These are phyloP conservation scores for Anniella stebbinsi DNA, from an alignment of 2,797 vertebrate genomes.

Conservation along the genomic window DNA sequence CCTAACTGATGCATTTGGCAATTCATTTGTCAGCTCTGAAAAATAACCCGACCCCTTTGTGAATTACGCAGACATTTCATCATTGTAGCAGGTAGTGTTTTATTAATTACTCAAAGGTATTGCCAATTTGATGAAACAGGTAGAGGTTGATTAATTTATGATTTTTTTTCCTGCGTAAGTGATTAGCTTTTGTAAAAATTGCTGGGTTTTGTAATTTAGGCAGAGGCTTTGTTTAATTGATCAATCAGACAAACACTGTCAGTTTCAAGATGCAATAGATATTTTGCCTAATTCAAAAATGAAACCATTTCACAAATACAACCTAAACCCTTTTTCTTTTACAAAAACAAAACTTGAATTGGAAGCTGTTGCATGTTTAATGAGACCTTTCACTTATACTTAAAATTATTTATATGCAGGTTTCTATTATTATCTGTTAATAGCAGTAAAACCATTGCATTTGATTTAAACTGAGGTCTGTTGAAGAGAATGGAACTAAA, in stretches of 20 bases:
- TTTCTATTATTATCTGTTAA: not conserved
- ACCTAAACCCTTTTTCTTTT: not conserved
- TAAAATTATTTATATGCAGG: not conserved
- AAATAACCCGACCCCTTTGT: conserved; percentile 7
- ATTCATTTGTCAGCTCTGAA: conserved; percentile 15
- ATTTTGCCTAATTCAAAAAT: not conserved
- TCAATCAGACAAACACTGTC: not conserved
- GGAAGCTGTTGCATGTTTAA: not conserved
- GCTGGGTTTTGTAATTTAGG: conserved; percentile 7
- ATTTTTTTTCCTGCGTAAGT: not conserved
- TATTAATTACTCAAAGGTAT: conserved; percentile 31
- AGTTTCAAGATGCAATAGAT: not conserved
- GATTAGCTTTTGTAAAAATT: conserved; percentile 9
- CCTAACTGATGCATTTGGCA: not conserved
- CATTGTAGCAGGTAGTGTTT: not conserved
- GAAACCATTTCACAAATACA: not conserved
- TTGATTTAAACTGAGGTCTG: not conserved
- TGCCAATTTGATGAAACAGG: conserved; percentile 18
- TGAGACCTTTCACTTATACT: not conserved
- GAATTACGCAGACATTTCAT: conserved; percentile 20
- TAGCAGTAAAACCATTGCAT: not conserved
- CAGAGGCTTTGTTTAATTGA: not conserved
- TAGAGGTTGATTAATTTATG: conserved; percentile 3
- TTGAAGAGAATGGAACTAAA: conserved; percentile 3
- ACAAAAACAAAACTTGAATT: not conserved